These are phyloP conservation scores for Istiophorus platypterus DNA, from an alignment of 2,113 vertebrate genomes.

Conservation along the genomic window DNA sequence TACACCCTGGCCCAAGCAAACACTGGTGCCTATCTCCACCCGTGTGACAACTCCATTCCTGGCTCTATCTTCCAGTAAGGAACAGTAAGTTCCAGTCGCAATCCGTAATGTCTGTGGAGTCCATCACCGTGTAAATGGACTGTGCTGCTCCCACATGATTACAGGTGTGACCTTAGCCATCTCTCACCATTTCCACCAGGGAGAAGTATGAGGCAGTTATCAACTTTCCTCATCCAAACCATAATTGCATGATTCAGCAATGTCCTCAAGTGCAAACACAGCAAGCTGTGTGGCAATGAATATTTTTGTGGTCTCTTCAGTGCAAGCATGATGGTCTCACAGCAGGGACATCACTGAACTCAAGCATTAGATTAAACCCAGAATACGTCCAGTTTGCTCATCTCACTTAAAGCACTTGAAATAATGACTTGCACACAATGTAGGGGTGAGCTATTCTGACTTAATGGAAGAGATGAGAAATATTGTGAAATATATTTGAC, in stretches of 20 bases:
- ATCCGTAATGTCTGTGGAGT: slow-evolving; percentile 54
- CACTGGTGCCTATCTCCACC: slow-evolving; percentile 60
- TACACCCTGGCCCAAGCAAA: slow-evolving; percentile 41
- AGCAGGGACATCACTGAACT: slow-evolving; percentile 37
- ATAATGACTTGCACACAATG: slow-evolving; percentile 57
- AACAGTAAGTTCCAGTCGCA: slow-evolving; percentile 70
- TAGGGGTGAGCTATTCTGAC: slow-evolving; percentile 13
- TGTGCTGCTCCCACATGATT: slow-evolving; percentile 77
- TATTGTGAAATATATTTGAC: slow-evolving; percentile 47
- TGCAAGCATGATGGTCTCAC: slow-evolving; percentile 17
- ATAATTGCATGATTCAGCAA: slow-evolving; percentile 79
- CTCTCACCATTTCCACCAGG: slow-evolving; percentile 34
- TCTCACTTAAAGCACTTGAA: slow-evolving; percentile 46
- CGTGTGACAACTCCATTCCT: slow-evolving; percentile 57
- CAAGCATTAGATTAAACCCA: slow-evolving; percentile 57
- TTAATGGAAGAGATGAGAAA: slow-evolving; percentile 40
- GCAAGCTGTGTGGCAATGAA: slow-evolving; percentile 55
- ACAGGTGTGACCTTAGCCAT: slow-evolving; percentile 78
- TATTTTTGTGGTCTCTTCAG: slow-evolving; percentile 39
- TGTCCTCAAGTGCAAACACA: slow-evolving; percentile 70
- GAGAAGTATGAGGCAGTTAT: slow-evolving; percentile 61
- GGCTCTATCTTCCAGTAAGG: slow-evolving; percentile 73
- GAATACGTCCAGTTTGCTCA: slow-evolving; percentile 46
- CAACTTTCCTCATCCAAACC: slow-evolving; percentile 67
- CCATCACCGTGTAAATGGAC: slow-evolving; percentile 79